Evolutionary conservation across 1,140 invertebrate species (phyloP), one percentile per base, ranked within the genome.

Genomic region (Heliconius hewitsoni): DNA sequence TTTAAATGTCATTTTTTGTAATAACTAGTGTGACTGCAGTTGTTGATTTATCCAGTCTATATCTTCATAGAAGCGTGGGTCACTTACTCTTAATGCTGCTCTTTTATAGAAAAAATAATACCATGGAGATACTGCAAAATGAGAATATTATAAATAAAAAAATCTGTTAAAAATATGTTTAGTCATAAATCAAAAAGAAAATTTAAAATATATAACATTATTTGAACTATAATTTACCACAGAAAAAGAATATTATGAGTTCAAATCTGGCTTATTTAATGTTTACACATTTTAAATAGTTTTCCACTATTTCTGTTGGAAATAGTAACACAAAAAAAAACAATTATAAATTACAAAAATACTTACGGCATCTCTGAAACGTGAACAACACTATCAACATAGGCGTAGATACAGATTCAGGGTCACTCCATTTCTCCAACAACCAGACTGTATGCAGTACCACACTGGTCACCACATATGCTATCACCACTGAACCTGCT

Each of bases 21-120:
- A 46, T 16, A 46, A 16, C 11, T 34, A 81, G 52, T 85, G 81
- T 9, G 84, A 79, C 39, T 85, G 85, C 71, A 91, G 81, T 81
- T 96, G 96, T 71, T 95, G 95, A 72, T 96, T 95, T 80, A 97
- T 95, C 96, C 96, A 97, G 81, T 96, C 96, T 8, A 97, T 95
- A 83, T 96, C 96, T 90, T 97, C 96, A 84, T 97, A 97, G 86
- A 97, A 97, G 77, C 96, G 95, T 9, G 96, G 97, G 93, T 97
- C 97, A 81, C 96, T 96, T 73, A 97, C 96, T 80, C 95, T 93
- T 60, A 97, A 87, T 3, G 96, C 96, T 42, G 97, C 96, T 82
- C 96, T 95, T 89, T 97, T 97, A 89, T 96, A 97, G 78, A 96
- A 96, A 83, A 97, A 97, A 90, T 97, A 97, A 90, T 97, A 97